Conservation (phyloP, 1,140 invertebrate species). For the Apocrypta bakeri region DNA sequence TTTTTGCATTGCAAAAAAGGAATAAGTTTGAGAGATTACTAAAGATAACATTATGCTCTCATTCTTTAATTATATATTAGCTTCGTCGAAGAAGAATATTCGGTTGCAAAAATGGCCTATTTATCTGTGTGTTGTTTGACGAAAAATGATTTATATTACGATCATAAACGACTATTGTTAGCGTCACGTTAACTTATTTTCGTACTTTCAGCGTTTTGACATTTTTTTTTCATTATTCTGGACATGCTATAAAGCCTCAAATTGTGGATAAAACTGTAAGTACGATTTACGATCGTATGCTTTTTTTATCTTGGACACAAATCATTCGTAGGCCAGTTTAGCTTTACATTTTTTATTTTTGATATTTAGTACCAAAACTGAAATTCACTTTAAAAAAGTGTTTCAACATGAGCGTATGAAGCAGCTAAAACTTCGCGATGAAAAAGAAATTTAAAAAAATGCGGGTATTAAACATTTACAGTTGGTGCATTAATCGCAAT, state of each 20-base stretch:
- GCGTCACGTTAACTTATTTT: neutral
- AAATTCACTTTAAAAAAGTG: neutral
- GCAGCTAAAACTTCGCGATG: neutral
- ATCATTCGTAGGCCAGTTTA: neutral
- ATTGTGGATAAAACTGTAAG: neutral
- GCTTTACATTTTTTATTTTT: neutral
- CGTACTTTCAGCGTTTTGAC: neutral
- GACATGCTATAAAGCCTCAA: neutral
- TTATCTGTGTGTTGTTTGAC: neutral
- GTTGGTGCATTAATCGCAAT: slow-evolving; percentile 20
- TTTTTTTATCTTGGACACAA: neutral
- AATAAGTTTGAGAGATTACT: slow-evolving; percentile 8
- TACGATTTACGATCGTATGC: neutral
- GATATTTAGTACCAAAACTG: neutral
- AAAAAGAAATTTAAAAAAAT: neutral
- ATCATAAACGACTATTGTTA: neutral
- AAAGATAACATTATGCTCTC: neutral
- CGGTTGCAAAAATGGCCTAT: neutral
- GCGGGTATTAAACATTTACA: slow-evolving; percentile 17
- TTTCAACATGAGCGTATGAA: neutral
- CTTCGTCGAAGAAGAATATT: neutral
- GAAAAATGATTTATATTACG: neutral
- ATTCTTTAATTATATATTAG: neutral
- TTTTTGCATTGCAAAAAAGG: slow-evolving; percentile 35
- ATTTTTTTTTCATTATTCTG: neutral